Evolutionary conservation across 2,797 vertebrate species (phyloP), one percentile per base, ranked within the genome.

Genomic region (Momotus momota): DNA sequence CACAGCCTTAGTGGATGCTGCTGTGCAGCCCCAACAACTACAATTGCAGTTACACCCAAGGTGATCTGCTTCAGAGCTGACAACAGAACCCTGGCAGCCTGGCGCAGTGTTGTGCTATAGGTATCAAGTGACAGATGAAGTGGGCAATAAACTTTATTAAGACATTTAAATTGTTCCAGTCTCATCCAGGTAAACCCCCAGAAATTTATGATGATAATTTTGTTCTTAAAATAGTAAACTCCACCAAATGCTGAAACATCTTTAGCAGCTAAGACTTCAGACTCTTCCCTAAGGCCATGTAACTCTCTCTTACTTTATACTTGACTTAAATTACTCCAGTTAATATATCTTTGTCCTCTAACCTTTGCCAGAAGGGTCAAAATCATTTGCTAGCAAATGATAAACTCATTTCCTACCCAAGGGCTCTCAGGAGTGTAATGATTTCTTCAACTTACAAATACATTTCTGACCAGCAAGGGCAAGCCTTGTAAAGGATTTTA

Each of bases 321-420:
- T 91, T 91, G 84, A 89, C 61, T 94, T 92, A 89, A 89, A 94
- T 96, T 83, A 91, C 81, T 52, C 17, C 26, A 61, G 67, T 93
- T 96, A 96, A 96, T 93, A 51, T 80, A 92, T 91, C 72, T 94
- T 93, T 95, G 84, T 95, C 75, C 79, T 89, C 94, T 93, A 93
- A 96, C 95, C 94, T 97, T 95, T 97, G 57, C 81, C 66, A 91
- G 95, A 96, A 96, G 90, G 94, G 94, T 96, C 84, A 92, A 93
- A 96, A 95, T 94, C 49, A 94, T 95, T 96, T 96, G 67, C 90
- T 75, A 86, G 65, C 61, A 91, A 93, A 95, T 90, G 57, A 96
- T 94, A 94, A 95, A 92, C 79, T 93, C 19, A 3, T 91, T 96
- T 94, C 51, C 65, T 86, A 71, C 35, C 14, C 69, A 85, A 92